Conservation (phyloP, 2,113 vertebrate species). For the human (Homo sapiens) region DNA sequence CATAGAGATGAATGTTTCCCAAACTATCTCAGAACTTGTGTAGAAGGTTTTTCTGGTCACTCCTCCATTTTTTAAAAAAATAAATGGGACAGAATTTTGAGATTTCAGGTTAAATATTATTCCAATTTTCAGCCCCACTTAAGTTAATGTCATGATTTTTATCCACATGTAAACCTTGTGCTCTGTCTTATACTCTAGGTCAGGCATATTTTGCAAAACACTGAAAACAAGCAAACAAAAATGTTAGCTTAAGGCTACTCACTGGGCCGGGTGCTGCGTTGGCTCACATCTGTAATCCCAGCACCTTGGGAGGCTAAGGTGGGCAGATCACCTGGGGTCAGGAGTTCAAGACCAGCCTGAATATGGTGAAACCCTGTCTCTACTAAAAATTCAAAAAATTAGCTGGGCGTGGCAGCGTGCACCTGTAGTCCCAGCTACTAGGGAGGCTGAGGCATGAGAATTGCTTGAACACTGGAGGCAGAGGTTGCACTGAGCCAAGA, state of each 20-base stretch:
- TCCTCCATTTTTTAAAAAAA: background rate
- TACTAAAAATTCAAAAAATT: no score
- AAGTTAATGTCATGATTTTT: background rate
- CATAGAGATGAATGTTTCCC: background rate
- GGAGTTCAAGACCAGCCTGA: no score
- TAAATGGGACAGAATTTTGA: background rate
- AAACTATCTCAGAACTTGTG: background rate
- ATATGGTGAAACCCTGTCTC: no score
- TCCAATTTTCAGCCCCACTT: background rate
- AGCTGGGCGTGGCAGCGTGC: no score
- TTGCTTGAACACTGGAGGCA: no score
- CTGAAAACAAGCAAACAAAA: background rate
- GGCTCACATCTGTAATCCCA: no score
- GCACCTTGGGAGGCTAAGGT: no score
- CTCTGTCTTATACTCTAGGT: background rate
- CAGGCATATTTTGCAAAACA: background rate
- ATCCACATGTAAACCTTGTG: background rate
- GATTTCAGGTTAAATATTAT: background rate
- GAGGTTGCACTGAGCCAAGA: no score
- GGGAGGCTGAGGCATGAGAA: no score
- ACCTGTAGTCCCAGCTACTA: no score
- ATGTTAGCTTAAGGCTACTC: background rate
- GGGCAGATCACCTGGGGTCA: no score
- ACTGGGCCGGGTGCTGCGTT: no score
- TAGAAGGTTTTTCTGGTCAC: background rate